Percentiles rank a stretch among this genome's conserved stretches.
Evolutionary conservation across 2,888 invertebrate genomes (phyloP).

Genomic region (Luperina testacea): DNA sequence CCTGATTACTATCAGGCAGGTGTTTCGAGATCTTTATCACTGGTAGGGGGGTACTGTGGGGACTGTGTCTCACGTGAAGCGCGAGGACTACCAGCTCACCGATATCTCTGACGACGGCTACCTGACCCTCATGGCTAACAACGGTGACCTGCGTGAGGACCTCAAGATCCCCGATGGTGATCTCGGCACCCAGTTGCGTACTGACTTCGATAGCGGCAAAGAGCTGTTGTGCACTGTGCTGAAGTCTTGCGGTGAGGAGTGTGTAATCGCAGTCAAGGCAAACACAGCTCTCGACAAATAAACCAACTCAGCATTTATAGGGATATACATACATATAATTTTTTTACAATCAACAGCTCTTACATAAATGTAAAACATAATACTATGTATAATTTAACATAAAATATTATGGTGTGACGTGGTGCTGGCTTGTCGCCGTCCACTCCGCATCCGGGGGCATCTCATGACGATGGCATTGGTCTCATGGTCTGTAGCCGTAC

Average conservation of each 20-base stretch:
- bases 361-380: constrained; percentile 90
- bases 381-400: constrained; percentile 90
- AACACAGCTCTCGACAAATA: constrained; percentile 99
- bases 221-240: constrained; percentile 98
- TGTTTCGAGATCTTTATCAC: no score
- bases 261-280: constrained; percentile 98
- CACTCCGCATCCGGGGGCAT: constrained; percentile 63
- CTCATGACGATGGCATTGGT: constrained; percentile 63
- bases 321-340: constrained; percentile 89
- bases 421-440: constrained; percentile 68
- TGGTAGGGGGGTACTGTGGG: no score
- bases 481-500: constrained; percentile 61
- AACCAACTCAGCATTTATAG: constrained; percentile 92
- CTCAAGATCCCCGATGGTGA: no score
- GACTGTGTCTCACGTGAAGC: no score
- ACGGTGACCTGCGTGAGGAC: no score
- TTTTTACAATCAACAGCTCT: constrained; percentile 90
- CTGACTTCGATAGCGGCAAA: no score
- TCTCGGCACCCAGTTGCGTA: no score
- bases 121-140: no score
- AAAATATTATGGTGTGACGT: constrained; percentile 83
- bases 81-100: no score
- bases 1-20: no score
- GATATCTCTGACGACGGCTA: no score
- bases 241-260: constrained; percentile 97